Evolutionary conservation across 2,888 invertebrate genomes (phyloP).

Genomic region (Deroplatys truncata): DNA sequence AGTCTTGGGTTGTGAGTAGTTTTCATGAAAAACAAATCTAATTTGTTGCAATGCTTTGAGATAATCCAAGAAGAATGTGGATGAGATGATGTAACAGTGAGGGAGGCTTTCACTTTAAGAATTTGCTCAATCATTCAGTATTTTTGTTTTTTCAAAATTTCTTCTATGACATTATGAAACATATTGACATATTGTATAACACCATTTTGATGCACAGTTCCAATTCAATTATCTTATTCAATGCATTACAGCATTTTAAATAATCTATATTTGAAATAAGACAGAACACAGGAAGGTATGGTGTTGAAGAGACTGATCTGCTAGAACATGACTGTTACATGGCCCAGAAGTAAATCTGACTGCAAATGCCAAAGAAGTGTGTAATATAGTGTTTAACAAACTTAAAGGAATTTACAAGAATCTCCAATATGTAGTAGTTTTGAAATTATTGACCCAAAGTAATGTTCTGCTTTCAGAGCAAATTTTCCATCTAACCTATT

Average conservation of each 20-base stretch:
- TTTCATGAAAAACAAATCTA: not conserved
- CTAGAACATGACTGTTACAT: not conserved
- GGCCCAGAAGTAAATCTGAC: no score
- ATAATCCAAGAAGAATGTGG: not conserved
- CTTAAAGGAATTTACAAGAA: not conserved
- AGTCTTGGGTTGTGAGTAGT: not conserved
- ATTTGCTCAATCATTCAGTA: not conserved
- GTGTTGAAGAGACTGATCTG: no score
- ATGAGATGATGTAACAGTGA: not conserved
- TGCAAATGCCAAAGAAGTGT: no score
- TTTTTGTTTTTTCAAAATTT: not conserved
- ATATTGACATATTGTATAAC: not conserved
- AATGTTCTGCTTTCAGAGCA: not conserved
- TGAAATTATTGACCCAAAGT: not conserved
- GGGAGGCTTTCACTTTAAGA: not conserved
- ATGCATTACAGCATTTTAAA: not conserved
- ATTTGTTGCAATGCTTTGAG: not conserved
- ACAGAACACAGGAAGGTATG: no score
- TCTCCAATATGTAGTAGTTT: not conserved
- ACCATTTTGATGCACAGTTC: not conserved
- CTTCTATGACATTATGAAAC: not conserved
- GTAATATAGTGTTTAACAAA: no score
- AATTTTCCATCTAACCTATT: not conserved
- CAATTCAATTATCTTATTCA: not conserved
- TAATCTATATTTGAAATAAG: no score